These are phyloP conservation scores for Xyrauchen texanus DNA, from an alignment of 2,113 vertebrate genomes.

Conservation along the genomic window DNA sequence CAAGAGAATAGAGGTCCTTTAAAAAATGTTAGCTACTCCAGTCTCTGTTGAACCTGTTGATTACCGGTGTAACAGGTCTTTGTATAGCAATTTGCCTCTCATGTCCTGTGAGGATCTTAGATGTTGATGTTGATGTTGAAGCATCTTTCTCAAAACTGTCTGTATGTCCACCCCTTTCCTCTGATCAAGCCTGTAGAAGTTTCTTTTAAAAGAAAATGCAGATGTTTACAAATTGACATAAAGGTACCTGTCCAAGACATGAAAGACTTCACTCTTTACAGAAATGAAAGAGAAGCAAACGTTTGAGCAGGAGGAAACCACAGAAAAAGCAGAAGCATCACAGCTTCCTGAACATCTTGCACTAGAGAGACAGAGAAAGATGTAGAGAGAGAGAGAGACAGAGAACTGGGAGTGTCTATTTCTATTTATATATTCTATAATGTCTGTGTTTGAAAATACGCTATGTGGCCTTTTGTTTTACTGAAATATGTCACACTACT, in stretches of 20 bases:
- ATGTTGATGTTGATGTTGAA: neutral
- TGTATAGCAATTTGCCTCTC: conserved; percentile 13
- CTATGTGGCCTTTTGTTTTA: neutral
- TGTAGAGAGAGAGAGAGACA: conserved; percentile 5
- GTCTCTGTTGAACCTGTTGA: neutral
- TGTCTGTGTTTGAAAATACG: conserved; percentile 26
- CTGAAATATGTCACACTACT: neutral
- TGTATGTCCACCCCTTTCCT: neutral
- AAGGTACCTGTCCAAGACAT: conserved; percentile 15
- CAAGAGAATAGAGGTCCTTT: conserved; percentile 30
- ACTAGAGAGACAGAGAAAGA: conserved; percentile 33
- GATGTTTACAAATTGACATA: neutral
- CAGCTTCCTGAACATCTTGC: conserved; percentile 49
- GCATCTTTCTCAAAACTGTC: conserved; percentile 11
- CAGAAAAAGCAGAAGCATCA: conserved; percentile 52
- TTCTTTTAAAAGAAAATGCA: neutral
- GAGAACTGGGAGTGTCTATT: conserved; percentile 19
- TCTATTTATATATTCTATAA: neutral
- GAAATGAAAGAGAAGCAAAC: conserved; percentile 19
- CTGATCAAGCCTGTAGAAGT: neutral
- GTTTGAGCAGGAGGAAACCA: conserved; percentile 48
- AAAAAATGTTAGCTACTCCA: neutral
- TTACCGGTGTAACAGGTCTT: conserved; percentile 22
- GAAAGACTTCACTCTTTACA: neutral
- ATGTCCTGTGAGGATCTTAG: no score